phyloP scores from a whole-genome alignment of 2,113 vertebrate species.

The Donacobius atricapilla region DNA sequence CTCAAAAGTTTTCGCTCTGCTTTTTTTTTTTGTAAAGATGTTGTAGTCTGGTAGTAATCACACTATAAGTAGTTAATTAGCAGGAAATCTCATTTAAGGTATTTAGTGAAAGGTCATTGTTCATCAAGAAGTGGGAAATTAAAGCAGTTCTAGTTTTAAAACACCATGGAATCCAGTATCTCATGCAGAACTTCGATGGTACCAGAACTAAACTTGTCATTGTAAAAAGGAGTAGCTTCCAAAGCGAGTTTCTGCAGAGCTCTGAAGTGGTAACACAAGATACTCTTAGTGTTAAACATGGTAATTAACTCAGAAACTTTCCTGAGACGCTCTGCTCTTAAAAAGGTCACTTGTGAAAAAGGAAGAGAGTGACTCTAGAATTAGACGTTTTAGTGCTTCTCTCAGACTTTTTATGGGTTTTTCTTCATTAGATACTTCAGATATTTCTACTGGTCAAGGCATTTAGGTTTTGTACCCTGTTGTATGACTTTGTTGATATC shows the following conservation, averaged over 20 bases:
- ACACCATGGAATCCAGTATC: neutral
- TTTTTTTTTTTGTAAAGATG: neutral
- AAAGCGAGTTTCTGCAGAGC: neutral
- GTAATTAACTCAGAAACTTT: neutral
- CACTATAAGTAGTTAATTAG: neutral
- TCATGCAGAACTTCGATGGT: neutral
- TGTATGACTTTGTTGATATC: neutral
- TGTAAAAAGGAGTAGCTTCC: neutral
- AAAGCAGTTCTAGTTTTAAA: neutral
- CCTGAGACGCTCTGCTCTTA: neutral
- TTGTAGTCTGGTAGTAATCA: neutral
- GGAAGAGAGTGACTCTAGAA: neutral
- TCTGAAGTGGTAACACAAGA: neutral
- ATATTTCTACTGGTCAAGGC: neutral
- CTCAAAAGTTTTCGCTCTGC: neutral
- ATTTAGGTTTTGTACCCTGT: neutral
- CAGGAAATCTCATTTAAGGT: constrained; percentile 19
- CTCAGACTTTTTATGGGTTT: neutral
- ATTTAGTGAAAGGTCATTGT: constrained; percentile 37
- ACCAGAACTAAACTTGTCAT: neutral
- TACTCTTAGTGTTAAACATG: neutral
- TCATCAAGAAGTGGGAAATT: constrained; percentile 29
- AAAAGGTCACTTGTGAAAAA: neutral
- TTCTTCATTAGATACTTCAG: neutral
- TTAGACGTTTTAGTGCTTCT: neutral